Base-by-base conservation (phyloP, 2,888 invertebrate genomes). In the Drosophila koepferae region DNA sequence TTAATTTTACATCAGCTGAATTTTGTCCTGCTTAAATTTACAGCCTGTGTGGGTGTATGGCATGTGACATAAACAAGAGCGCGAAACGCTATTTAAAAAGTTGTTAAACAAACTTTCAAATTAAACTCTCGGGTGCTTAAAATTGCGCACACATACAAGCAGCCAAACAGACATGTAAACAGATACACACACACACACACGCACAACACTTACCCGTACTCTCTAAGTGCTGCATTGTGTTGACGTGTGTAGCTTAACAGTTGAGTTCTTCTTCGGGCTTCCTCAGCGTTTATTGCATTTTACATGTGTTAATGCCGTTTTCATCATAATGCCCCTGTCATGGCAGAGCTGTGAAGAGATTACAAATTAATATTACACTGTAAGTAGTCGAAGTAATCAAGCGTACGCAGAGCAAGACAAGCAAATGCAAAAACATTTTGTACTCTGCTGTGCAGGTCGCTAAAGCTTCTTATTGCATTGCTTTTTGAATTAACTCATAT, bases 81-180 rank as follows among this genome's bases (percentile, higher is more conserved):
- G 8, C 49, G 64, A 67, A 74, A 61, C 66, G 72, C 72, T 67
- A 72, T 87, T 87, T 86, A 76, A 86, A 82, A 85, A 86, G 78
- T 86, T 86, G 62, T 74, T 72, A 46, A 70, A 71, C 88, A 83
- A 88, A 81, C 78, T 88, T 88, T 70, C 61, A 81, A 81, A 79
- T 86, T 68, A 83, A 89, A 86, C 77, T 75, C 70, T 61, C 62
- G 38, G 74, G 59, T 63, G 81, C 73, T 82, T 76, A 86, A 82
- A 82, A 69, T 80, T 69, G 69, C 71, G 63, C 67, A 65, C 61
- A 63, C 49, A 46, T 10, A n/a, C 55, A 12, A n/a, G 38, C 49
- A 31, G 2, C 4, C 49, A 34, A 38, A 18, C 51, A 38, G 31
- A 10, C 58, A 51, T 31, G 20, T 18, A 59, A 20, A 51, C 28